These are phyloP conservation scores for Neoarius graeffei DNA, from an alignment of 2,113 vertebrate species.

Conservation along the genomic window DNA sequence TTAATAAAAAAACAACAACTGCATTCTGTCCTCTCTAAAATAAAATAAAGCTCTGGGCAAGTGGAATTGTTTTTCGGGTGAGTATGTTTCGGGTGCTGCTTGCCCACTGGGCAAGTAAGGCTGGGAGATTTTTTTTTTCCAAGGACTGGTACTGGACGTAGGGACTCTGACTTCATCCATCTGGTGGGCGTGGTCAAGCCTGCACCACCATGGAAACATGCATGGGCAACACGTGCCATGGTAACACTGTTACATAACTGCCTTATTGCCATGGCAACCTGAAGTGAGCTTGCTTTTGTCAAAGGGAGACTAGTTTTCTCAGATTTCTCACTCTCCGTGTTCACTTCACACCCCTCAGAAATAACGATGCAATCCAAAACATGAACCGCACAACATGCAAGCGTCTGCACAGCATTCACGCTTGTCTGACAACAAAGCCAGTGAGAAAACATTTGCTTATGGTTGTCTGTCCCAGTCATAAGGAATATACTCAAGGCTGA, in stretches of 20 bases:
- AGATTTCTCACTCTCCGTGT: constrained; percentile 53
- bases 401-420: neutral
- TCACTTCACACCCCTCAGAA: constrained; percentile 46
- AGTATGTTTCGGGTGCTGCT: too few relatives aligned
- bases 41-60: too few relatives aligned
- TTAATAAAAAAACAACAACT: too few relatives aligned
- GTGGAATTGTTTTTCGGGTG: too few relatives aligned
- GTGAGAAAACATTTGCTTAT: neutral
- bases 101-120: too few relatives aligned
- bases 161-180: constrained; percentile 13
- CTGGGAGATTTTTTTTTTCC: too few relatives aligned
- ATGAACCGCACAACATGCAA: neutral
- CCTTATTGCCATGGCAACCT: constrained; percentile 72
- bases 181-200: constrained; percentile 73
- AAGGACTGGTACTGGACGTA: neutral
- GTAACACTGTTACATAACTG: constrained; percentile 78
- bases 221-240: constrained; percentile 78
- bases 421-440: neutral
- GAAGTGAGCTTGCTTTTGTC: constrained; percentile 71
- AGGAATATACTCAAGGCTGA: neutral
- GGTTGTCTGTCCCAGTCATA: neutral
- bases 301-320: constrained; percentile 70
- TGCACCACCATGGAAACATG: constrained; percentile 71
- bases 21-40: too few relatives aligned
- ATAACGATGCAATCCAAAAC: neutral